These are phyloP conservation scores for Eupithecia inturbata DNA, from an alignment of 2,888 invertebrate species.

Conservation along the genomic window DNA sequence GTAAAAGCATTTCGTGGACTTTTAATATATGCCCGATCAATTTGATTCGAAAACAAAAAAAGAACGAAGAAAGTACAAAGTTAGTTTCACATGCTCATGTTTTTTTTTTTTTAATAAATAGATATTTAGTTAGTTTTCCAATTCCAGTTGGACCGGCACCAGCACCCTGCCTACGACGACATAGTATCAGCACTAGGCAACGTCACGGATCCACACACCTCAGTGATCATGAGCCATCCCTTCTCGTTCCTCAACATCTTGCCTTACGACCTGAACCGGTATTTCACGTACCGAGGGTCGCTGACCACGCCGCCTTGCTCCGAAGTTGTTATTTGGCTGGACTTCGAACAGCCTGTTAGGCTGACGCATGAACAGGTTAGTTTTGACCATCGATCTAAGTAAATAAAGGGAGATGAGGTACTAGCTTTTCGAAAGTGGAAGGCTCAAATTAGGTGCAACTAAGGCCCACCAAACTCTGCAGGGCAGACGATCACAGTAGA, in stretches of 20 bases:
- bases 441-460: too few species aligned
- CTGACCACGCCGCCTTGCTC: constrained; percentile 94
- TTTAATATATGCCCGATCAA: too few species aligned
- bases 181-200: constrained; percentile 83
- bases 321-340: constrained; percentile 94
- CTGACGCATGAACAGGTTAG: constrained; percentile 87
- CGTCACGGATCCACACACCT: constrained; percentile 82
- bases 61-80: too few species aligned
- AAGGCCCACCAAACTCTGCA: too few species aligned
- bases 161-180: constrained; percentile 83
- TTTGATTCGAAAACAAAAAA: too few species aligned
- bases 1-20: too few species aligned
- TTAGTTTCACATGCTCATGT: too few species aligned
- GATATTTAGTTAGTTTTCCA: neutral
- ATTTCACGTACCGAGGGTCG: constrained; percentile 94
- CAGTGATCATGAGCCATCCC: constrained; percentile 74
- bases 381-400: too few species aligned
- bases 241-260: constrained; percentile 83
- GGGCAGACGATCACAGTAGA: too few species aligned
- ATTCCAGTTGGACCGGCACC: constrained; percentile 76
- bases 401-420: too few species aligned
- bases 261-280: constrained; percentile 83
- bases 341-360: constrained; percentile 89
- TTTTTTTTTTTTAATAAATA: too few species aligned
- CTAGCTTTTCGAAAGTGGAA: too few species aligned